A percentile compares a stretch with the other conserved stretches of the same genome.
These are phyloP conservation scores for Phaonia tiefii DNA, from an alignment of 2,888 invertebrate species.

Conservation along the genomic window DNA sequence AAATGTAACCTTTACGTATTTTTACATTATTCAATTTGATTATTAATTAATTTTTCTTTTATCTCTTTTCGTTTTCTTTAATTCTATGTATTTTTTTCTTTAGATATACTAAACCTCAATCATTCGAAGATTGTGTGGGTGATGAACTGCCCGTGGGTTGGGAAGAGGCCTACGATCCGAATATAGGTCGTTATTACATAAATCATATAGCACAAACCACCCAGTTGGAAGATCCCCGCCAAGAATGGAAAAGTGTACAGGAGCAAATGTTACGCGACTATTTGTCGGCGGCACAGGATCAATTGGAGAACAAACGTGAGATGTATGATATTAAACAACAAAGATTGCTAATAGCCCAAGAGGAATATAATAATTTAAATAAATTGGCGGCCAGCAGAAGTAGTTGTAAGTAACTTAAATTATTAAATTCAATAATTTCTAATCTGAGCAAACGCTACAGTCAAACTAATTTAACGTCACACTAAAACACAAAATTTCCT, in stretches of 20 bases:
- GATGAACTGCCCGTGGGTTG: conserved; percentile 98
- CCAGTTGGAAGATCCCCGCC: conserved; percentile 96
- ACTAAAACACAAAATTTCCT: too few species aligned
- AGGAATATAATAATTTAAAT: conserved; percentile 96
- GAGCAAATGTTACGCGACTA: conserved; percentile 98
- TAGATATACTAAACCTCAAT: conserved; percentile 97
- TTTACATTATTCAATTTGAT: background rate
- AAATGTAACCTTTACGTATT: background rate
- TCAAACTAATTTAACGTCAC: too few species aligned
- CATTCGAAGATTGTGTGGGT: conserved; percentile 98
- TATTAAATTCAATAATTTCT: too few species aligned
- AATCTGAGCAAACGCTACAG: too few species aligned
- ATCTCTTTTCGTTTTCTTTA: background rate
- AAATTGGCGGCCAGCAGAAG: conserved; percentile 94
- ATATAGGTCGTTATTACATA: conserved; percentile 97
- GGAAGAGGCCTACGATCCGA: conserved; percentile 97
- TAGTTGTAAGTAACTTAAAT: conserved; percentile 94
- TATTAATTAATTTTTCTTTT: conserved; percentile 27
- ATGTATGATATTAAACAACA: conserved; percentile 98
- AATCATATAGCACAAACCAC: conserved; percentile 98
- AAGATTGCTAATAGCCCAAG: conserved; percentile 94
- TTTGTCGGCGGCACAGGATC: conserved; percentile 96
- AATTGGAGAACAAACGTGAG: conserved; percentile 97
- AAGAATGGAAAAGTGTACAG: conserved; percentile 98
- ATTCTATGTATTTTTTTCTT: too few species aligned